A percentile compares a stretch with the other conserved stretches of the same genome.
These are phyloP conservation scores for Bombus waltoni DNA, from an alignment of 1,140 invertebrate genomes.

Conservation along the genomic window DNA sequence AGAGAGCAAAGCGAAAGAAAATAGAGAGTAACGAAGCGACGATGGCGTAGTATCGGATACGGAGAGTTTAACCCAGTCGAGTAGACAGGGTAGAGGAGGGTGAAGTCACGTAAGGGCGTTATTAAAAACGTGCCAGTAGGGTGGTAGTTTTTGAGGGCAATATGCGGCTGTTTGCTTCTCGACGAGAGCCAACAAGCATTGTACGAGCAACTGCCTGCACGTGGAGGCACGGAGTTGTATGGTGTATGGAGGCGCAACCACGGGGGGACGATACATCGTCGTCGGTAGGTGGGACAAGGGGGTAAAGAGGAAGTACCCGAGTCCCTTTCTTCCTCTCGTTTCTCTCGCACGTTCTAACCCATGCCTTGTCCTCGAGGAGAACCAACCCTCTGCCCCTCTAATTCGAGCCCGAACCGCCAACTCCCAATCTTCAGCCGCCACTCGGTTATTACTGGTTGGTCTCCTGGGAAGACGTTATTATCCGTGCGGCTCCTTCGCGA, in stretches of 20 bases:
- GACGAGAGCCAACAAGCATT: slow-evolving; percentile 7
- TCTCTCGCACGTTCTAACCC: slow-evolving; percentile 24
- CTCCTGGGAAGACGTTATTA: slow-evolving; percentile 73
- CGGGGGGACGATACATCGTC: background rate
- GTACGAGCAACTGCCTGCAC: background rate
- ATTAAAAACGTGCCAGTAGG: slow-evolving; percentile 73
- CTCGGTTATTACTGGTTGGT: slow-evolving; percentile 71
- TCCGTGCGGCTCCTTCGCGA: slow-evolving; percentile 66
- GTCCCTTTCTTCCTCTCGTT: slow-evolving; percentile 34
- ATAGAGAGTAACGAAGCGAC: background rate
- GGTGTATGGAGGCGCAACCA: background rate
- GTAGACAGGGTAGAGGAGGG: slow-evolving; percentile 17
- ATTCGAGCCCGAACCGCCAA: slow-evolving; percentile 65
- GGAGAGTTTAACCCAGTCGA: background rate
- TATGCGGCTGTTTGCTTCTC: slow-evolving; percentile 66
- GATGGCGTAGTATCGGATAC: too few species aligned
- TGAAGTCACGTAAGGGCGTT: slow-evolving; percentile 72
- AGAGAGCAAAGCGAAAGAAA: too few species aligned
- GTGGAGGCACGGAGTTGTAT: too few species aligned
- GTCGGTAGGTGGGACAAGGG: slow-evolving; percentile 22
- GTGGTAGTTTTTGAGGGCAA: slow-evolving; percentile 71
- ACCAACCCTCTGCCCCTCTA: slow-evolving; percentile 33
- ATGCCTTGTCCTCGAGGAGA: slow-evolving; percentile 3
- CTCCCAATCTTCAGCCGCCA: slow-evolving; percentile 67
- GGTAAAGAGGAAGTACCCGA: background rate